Evolutionary conservation across 1,140 invertebrate genomes (phyloP).

Genomic region (Musca domestica): DNA sequence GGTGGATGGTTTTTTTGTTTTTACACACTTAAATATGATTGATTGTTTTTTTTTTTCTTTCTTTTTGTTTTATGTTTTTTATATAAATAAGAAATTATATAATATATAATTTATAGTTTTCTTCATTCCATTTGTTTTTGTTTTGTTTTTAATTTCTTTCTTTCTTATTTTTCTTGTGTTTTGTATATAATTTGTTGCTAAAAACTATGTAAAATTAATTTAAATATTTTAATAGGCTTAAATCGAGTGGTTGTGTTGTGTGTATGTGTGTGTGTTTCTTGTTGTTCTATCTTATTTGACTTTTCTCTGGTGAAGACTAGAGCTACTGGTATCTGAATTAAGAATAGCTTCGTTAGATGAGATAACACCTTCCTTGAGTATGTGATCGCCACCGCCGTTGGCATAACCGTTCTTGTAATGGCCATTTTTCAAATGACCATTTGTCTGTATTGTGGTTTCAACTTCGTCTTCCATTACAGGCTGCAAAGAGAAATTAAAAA

Average conservation of each 20-base stretch:
- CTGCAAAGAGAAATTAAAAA: conserved; percentile 42
- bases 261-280: no score
- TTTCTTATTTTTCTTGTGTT: conserved; percentile 24
- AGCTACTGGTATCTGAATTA: conserved; percentile 53
- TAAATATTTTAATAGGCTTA: conserved; percentile 6
- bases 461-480: conserved; percentile 55
- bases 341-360: conserved; percentile 49
- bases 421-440: conserved; percentile 31
- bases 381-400: conserved; percentile 20
- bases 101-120: neutral
- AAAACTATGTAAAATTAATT: conserved; percentile 26
- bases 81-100: conserved; percentile 9
- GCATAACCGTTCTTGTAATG: conserved; percentile 34
- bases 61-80: no score
- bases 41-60: conserved; percentile 19
- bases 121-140: conserved; percentile 14
- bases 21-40: neutral
- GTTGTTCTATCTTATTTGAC: conserved; percentile 50
- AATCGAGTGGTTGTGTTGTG: no score
- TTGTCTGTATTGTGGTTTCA: conserved; percentile 32
- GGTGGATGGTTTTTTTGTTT: no score
- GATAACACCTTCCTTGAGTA: conserved; percentile 44
- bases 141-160: no score
- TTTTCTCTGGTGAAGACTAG: conserved; percentile 54
- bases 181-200: conserved; percentile 22